A percentile compares a stretch with the other conserved stretches of the same genome.
These are phyloP conservation scores for Teleogryllus oceanicus DNA, from an alignment of 2,888 invertebrate species.

Conservation along the genomic window DNA sequence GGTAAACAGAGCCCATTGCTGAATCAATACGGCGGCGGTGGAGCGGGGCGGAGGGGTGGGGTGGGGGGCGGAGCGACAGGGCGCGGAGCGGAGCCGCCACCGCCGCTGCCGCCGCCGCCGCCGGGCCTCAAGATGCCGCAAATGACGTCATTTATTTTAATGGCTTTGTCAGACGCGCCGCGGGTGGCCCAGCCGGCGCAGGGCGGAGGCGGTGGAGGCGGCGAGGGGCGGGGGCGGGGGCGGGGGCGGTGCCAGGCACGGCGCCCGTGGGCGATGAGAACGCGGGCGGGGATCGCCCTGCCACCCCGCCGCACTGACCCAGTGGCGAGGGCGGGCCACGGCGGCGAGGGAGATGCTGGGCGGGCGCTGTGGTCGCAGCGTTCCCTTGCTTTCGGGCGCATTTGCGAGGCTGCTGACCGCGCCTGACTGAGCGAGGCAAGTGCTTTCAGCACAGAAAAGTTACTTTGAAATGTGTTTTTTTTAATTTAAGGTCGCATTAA, in stretches of 20 bases:
- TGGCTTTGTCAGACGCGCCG: neutral
- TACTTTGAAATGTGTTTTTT: too few relatives aligned
- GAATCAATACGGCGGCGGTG: constrained; percentile 3
- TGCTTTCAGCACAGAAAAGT: too few relatives aligned
- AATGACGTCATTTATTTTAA: constrained; percentile 18
- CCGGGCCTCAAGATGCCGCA: constrained; percentile 18
- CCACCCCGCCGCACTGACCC: neutral
- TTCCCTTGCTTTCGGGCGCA: too few relatives aligned
- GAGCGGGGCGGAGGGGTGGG: neutral
- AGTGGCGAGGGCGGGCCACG: neutral
- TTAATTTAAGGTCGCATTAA: too few relatives aligned
- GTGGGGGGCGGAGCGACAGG: neutral
- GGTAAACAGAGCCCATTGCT: constrained; percentile 3
- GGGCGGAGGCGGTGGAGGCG: neutral
- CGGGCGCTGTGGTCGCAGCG: neutral
- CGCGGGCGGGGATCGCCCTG: neutral
- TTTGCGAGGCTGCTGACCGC: too few relatives aligned
- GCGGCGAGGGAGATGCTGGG: neutral
- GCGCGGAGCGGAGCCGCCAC: neutral
- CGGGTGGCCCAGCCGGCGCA: too few relatives aligned
- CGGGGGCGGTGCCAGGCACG: neutral
- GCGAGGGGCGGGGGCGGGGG: neutral
- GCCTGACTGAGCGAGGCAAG: too few relatives aligned
- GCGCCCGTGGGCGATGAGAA: neutral
- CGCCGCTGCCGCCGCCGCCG: neutral